Evolutionary conservation across 2,888 invertebrate genomes (phyloP).

Genomic region (Agonopterix arenella): DNA sequence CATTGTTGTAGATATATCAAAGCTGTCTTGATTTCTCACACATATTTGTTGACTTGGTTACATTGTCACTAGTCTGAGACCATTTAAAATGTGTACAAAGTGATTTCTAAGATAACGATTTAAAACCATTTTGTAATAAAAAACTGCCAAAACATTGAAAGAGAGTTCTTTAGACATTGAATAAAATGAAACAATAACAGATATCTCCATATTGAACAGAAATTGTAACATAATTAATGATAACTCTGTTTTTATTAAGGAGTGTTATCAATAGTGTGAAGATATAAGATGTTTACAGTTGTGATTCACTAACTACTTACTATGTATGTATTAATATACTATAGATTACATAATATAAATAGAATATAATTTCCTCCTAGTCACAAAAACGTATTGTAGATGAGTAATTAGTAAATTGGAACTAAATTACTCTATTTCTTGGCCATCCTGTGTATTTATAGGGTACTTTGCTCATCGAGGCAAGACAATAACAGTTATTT

Average conservation of each 20-base stretch:
- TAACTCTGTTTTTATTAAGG: slow-evolving; percentile 45
- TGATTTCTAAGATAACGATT: neutral
- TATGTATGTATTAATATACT: slow-evolving; percentile 18
- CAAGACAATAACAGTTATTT: too few relatives aligned
- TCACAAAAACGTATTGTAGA: neutral
- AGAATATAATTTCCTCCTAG: neutral
- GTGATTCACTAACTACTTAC: slow-evolving; percentile 36
- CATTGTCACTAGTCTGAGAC: slow-evolving; percentile 1
- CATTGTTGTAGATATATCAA: slow-evolving; percentile 20
- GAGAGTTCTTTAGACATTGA: neutral
- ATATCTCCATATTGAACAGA: slow-evolving; percentile 7
- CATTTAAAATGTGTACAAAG: neutral
- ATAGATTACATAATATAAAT: slow-evolving; percentile 14
- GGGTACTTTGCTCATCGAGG: neutral
- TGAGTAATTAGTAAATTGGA: neutral
- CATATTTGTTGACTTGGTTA: neutral
- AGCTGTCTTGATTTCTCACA: slow-evolving; percentile 46
- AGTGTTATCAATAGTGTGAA: slow-evolving; percentile 43
- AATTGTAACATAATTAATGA: slow-evolving; percentile 21
- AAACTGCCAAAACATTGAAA: neutral
- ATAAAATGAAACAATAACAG: slow-evolving; percentile 3
- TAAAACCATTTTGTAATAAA: neutral
- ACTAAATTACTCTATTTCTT: neutral
- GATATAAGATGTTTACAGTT: slow-evolving; percentile 41
- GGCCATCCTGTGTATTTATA: neutral